A percentile compares a stretch with the other conserved stretches of the same genome.
These are phyloP conservation scores for Drymodes brunneopygia DNA, from an alignment of 2,113 vertebrate genomes.

Conservation along the genomic window DNA sequence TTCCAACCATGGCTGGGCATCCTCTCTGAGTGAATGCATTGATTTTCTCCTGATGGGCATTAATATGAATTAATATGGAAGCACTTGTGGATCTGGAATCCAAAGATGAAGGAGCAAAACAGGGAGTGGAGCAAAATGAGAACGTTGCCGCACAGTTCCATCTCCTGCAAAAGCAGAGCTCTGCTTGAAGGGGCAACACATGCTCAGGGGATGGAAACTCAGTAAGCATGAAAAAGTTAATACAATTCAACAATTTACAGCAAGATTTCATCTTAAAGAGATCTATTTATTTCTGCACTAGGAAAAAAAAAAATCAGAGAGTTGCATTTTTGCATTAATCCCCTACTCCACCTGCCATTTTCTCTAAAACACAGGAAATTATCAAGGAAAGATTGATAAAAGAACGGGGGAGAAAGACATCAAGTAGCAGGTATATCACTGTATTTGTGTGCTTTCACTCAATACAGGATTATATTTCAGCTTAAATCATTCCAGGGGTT, in stretches of 20 bases:
- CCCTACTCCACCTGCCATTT: constrained; percentile 9
- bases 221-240: background rate
- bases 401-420: background rate
- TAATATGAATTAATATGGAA: background rate
- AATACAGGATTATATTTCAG: constrained; percentile 16
- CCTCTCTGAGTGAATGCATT: background rate
- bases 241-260: constrained; percentile 2
- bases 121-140: background rate
- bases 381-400: background rate
- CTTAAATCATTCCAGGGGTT: background rate
- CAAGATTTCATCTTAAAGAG: background rate
- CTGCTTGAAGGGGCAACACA: background rate
- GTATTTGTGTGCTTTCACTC: constrained; percentile 22
- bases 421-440: background rate
- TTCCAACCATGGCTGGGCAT: background rate
- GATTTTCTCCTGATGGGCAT: background rate
- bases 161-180: background rate
- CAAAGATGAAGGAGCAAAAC: background rate
- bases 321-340: constrained; percentile 3
- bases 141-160: background rate
- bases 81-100: background rate
- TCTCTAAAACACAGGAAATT: constrained; percentile 34
- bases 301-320: background rate
- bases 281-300: background rate
- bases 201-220: background rate